A percentile compares a stretch with the other conserved stretches of the same genome.
Conservation (phyloP, 2,797 vertebrate genomes). For the Sebastiscus tertius region DNA sequence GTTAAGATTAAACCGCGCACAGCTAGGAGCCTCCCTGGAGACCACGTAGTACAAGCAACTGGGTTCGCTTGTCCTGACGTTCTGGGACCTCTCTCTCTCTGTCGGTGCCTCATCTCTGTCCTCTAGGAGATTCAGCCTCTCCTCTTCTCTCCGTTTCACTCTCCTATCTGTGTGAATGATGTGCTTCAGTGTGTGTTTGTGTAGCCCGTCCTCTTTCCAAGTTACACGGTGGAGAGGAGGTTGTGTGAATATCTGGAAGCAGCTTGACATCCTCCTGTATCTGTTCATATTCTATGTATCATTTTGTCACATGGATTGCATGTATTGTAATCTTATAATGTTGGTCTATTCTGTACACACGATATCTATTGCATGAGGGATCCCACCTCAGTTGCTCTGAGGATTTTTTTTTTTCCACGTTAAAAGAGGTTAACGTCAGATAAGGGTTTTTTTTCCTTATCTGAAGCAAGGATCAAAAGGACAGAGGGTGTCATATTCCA, state of each 20-base stretch:
- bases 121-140: neutral
- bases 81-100: neutral
- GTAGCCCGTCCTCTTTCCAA: neutral
- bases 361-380: neutral
- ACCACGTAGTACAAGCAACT: constrained; percentile 32
- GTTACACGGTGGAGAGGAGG: neutral
- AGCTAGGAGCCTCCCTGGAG: constrained; percentile 29
- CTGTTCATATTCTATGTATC: neutral
- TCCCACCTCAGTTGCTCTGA: neutral
- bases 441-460: neutral
- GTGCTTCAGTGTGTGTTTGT: neutral
- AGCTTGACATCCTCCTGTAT: neutral
- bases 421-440: neutral
- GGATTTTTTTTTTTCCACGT: neutral
- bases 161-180: neutral
- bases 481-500: neutral
- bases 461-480: neutral
- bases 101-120: neutral
- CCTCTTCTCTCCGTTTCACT: neutral
- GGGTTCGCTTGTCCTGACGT: constrained; percentile 1
- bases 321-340: neutral
- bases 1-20: constrained; percentile 23
- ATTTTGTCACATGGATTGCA: neutral
- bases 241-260: neutral
- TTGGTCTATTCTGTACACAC: neutral